Evolutionary conservation across 2,797 vertebrate species (phyloP), one percentile per base, ranked within the genome.

Genomic region (Odontamblyopus lacepedii): DNA sequence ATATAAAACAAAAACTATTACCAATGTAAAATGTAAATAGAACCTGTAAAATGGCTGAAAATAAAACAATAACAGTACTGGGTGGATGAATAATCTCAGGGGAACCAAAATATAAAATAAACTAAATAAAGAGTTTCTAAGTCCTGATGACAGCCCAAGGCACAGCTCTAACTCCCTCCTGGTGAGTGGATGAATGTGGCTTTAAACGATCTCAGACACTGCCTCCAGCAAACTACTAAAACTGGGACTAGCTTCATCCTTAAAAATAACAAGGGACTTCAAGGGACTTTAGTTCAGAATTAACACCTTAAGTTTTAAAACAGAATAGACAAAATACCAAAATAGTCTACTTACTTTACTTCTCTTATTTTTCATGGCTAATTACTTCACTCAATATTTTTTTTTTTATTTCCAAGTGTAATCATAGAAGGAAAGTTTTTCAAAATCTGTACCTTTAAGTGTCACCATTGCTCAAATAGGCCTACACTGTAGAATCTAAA

Each of bases 151-250:
- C 38, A 64, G 63, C 63, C 63, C 23, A 23, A 64, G 63, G 63
- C 63, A 16, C 63, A 27, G 38, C 63, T 64, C n/a, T 12, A 5
- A 44, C 63, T 64, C n/a, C 63, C n/a, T 15, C 44, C 44, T 5
- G 13, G n/a, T 44, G 63, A 64, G 32, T 15, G 38, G 63, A 64
- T 48, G 38, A 64, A 64, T 44, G 63, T 64, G 63, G 63, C 38
- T 15, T 64, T 64, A 64, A 38, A 26, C 38, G 26, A 23, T 64
- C 35, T 64, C 63, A 44, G 63, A 64, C 62, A 41, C 35, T 44
- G 62, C n/a, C 62, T 63, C 32, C 38, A 23, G 62, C 44, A 44
- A 48, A 27, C n/a, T n/a, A 27, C 38, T 26, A 41, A 48, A 44
- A 44, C 62, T 63, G 11, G 29, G 19, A 38, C 63, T 64, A 57